Percentiles rank a stretch among this genome's conserved stretches.
phyloP scores from a whole-genome alignment of 1,140 invertebrate genomes.

The Metopolophium dirhodum region DNA sequence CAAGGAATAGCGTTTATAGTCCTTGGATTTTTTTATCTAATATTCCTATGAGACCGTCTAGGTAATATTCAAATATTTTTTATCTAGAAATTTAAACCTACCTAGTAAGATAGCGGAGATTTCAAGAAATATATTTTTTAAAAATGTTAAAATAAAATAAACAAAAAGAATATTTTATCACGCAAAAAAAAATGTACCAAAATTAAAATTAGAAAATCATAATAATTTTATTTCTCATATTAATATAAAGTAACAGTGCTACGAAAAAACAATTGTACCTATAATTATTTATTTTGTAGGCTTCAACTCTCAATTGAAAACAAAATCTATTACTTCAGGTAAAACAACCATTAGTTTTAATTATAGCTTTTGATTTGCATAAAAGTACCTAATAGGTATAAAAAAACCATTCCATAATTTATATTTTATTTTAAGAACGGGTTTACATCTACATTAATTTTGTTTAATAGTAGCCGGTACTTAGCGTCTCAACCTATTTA shows the following conservation, averaged over 20 bases:
- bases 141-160: background rate
- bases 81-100: background rate
- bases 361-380: background rate
- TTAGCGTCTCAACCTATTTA: background rate
- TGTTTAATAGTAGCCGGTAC: too few species aligned
- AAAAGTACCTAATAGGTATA: background rate
- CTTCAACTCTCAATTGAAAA: slow-evolving; percentile 43
- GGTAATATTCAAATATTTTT: background rate
- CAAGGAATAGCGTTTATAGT: background rate
- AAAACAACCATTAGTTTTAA: slow-evolving; percentile 5
- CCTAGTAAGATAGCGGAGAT: background rate
- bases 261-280: background rate
- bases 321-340: slow-evolving; percentile 37
- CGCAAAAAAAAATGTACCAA: background rate
- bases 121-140: background rate
- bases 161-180: background rate
- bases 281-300: slow-evolving; percentile 35
- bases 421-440: background rate
- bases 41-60: background rate
- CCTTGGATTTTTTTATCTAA: background rate
- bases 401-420: slow-evolving; percentile 29
- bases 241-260: background rate
- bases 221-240: background rate
- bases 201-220: background rate
- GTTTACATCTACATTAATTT: background rate